These are phyloP conservation scores for Vanessa cardui DNA, from an alignment of 2,888 invertebrate genomes.

Conservation along the genomic window DNA sequence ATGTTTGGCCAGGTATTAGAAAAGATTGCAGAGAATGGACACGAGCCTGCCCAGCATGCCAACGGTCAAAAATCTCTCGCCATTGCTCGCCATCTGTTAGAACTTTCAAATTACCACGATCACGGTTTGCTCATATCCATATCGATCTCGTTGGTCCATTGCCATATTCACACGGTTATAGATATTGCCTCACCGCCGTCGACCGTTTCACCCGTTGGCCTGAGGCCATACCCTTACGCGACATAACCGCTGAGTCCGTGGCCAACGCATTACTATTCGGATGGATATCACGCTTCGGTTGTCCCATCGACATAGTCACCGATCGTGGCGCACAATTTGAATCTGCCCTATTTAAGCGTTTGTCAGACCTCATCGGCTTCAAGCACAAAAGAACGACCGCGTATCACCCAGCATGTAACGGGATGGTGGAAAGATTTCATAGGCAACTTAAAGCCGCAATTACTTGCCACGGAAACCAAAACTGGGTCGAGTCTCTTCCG, in stretches of 20 bases:
- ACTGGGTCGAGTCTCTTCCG: too few relatives aligned
- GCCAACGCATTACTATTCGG: background rate
- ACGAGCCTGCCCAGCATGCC: background rate
- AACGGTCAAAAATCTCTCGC: background rate
- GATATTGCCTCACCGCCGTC: too few relatives aligned
- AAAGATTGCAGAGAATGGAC: background rate
- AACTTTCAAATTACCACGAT: background rate
- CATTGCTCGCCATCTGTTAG: background rate
- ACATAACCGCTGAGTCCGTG: constrained; percentile 50
- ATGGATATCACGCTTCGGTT: background rate
- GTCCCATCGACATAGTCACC: background rate
- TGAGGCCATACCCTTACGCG: constrained; percentile 45
- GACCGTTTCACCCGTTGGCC: background rate
- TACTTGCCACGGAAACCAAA: too few relatives aligned
- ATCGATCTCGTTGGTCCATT: too few relatives aligned
- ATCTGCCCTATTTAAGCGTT: constrained; percentile 37
- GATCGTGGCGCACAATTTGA: constrained; percentile 45
- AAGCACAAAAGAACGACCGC: too few relatives aligned
- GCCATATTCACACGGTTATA: too few relatives aligned
- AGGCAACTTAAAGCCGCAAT: too few relatives aligned
- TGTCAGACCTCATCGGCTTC: constrained; percentile 34
- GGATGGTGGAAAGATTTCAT: too few relatives aligned
- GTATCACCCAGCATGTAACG: too few relatives aligned
- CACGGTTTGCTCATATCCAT: background rate
- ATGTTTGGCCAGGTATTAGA: background rate